Conservation (phyloP, 2,797 vertebrate genomes). For the Orestias chungarensis region DNA sequence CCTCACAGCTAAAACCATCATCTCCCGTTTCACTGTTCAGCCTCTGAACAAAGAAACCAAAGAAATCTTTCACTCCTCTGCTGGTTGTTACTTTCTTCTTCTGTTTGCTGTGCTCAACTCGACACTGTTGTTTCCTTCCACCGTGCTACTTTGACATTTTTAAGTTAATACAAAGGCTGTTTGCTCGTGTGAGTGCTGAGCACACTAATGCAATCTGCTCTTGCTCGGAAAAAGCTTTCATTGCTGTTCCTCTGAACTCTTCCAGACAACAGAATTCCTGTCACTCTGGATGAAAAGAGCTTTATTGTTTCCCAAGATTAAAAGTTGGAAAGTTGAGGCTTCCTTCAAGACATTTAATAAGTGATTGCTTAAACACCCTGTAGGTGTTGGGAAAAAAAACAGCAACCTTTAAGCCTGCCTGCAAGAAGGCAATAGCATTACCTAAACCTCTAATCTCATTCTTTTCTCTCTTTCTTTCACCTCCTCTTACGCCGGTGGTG, state of each 20-base stretch:
- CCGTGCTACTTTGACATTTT: slow-evolving; percentile 17
- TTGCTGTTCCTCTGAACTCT: slow-evolving; percentile 3
- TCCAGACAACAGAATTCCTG: neutral
- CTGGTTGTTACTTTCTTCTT: slow-evolving; percentile 15
- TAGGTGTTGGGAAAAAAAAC: slow-evolving; percentile 47
- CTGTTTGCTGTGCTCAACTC: slow-evolving; percentile 27
- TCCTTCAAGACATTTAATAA: slow-evolving; percentile 52
- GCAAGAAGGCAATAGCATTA: slow-evolving; percentile 21
- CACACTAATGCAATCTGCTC: slow-evolving; percentile 13
- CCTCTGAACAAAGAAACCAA: slow-evolving; percentile 29
- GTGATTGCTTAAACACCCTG: slow-evolving; percentile 5
- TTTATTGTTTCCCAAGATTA: neutral
- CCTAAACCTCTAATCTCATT: slow-evolving; percentile 68
- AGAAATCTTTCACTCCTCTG: slow-evolving; percentile 30
- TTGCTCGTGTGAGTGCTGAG: slow-evolving; percentile 21
- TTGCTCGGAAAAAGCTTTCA: slow-evolving; percentile 17
- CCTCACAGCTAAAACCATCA: slow-evolving; percentile 34
- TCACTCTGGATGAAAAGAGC: neutral
- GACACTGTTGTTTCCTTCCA: neutral
- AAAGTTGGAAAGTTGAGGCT: slow-evolving; percentile 32
- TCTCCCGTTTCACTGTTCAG: slow-evolving; percentile 49
- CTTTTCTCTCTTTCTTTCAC: slow-evolving; percentile 25
- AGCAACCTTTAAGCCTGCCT: slow-evolving; percentile 60
- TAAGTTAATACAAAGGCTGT: slow-evolving; percentile 17
- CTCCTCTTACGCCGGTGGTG: slow-evolving; percentile 75